These are phyloP conservation scores for Drosophila limbata DNA, from an alignment of 2,888 invertebrate genomes.

Conservation along the genomic window DNA sequence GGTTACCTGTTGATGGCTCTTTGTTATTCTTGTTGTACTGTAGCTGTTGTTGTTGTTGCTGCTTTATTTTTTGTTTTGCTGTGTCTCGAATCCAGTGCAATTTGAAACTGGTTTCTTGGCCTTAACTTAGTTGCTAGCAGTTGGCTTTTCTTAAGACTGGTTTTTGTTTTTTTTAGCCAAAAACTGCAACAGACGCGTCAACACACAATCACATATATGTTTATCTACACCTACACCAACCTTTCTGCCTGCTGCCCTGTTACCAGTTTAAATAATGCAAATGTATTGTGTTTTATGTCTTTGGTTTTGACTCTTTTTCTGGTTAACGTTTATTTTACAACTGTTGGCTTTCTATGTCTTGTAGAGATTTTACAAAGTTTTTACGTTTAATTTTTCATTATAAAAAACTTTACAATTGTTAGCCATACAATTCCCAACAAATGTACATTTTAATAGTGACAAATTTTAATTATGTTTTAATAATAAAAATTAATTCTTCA, in stretches of 20 bases:
- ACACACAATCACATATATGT: neutral
- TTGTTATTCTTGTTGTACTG: conserved; percentile 51
- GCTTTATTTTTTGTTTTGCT: conserved; percentile 10
- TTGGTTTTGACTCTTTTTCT: neutral
- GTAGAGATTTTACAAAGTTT: neutral
- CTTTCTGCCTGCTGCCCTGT: conserved; percentile 4
- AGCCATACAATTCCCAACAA: neutral
- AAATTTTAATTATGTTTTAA: neutral
- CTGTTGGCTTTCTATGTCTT: neutral
- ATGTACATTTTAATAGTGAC: neutral
- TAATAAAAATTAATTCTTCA: neutral
- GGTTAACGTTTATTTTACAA: neutral
- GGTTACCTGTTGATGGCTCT: conserved; percentile 75
- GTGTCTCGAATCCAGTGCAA: conserved; percentile 57
- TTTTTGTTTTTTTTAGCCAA: conserved; percentile 20
- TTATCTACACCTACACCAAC: neutral
- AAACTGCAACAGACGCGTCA: conserved; percentile 15
- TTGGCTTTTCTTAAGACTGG: conserved; percentile 15
- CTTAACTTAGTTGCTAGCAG: conserved; percentile 35
- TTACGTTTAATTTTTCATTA: too few species aligned
- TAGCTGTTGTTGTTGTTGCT: conserved; percentile 27
- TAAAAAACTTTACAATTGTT: too few species aligned
- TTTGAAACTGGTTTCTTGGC: conserved; percentile 62
- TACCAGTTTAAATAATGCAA: conserved; percentile 7
- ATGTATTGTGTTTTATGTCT: neutral